A percentile compares a stretch with the other conserved stretches of the same genome.
These are phyloP conservation scores for Dendroctonus ponderosae DNA, from an alignment of 1,140 invertebrate genomes.

Conservation along the genomic window DNA sequence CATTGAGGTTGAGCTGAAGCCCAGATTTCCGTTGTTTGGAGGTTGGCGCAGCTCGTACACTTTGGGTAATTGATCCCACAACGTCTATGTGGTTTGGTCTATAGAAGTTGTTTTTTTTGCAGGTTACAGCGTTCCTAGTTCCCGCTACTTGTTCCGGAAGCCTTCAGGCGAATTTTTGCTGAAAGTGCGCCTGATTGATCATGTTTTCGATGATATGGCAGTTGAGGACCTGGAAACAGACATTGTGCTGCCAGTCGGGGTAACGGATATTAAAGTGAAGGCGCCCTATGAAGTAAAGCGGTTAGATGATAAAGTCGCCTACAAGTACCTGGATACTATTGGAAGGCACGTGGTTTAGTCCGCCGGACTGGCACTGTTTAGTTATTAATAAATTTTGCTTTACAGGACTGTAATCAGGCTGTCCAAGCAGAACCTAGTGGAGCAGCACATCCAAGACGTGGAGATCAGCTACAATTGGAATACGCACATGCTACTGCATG, in stretches of 20 bases:
- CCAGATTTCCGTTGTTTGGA: conserved; percentile 96
- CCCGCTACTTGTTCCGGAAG: conserved; percentile 85
- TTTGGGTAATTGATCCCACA: conserved; percentile 50
- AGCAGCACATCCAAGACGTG: conserved; percentile 94
- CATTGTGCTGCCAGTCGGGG: conserved; percentile 94
- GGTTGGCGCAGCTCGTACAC: conserved; percentile 98
- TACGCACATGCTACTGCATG: conserved; percentile 82
- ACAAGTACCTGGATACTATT: conserved; percentile 93
- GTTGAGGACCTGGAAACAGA: conserved; percentile 88
- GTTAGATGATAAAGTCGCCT: conserved; percentile 74
- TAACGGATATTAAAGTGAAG: conserved; percentile 75
- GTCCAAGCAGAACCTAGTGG: conserved; percentile 86
- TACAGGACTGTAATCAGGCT: conserved; percentile 79
- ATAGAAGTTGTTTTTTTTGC: conserved; percentile 9
- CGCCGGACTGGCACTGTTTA: neutral
- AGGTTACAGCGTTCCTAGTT: conserved; percentile 97
- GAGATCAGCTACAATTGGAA: conserved; percentile 87
- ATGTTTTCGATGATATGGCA: conserved; percentile 95
- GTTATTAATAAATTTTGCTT: neutral
- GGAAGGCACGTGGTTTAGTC: conserved; percentile 56
- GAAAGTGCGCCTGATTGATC: conserved; percentile 92
- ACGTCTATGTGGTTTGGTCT: neutral
- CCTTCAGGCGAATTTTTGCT: conserved; percentile 76
- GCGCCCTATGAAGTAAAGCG: conserved; percentile 81
- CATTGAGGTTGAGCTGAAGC: conserved; percentile 91